Percentiles rank a stretch among this genome's conserved stretches.
Evolutionary conservation across 2,797 vertebrate species (phyloP).

Genomic region (Acridotheres tristis): DNA sequence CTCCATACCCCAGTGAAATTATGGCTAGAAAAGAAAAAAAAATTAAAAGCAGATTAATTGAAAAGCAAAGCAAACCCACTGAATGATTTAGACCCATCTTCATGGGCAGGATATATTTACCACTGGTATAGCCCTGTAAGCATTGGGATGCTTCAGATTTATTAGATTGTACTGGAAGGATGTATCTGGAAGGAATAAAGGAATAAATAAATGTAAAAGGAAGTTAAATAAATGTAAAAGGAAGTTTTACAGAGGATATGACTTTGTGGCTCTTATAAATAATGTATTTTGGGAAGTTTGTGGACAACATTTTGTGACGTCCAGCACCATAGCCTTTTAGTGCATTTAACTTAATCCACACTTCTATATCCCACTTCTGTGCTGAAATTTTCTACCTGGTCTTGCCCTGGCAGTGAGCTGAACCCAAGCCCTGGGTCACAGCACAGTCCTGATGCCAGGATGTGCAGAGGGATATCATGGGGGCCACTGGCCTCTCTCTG

Average conservation of each 20-base stretch:
- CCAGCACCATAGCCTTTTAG: not conserved
- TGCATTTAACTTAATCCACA: not conserved
- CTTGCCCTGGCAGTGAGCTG: not conserved
- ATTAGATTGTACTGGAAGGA: not conserved
- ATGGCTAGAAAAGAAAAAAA: not conserved
- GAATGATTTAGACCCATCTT: not conserved
- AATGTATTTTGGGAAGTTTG: not conserved
- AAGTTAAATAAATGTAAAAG: not conserved
- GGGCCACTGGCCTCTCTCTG: not conserved
- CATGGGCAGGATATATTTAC: not conserved
- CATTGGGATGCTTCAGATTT: not conserved
- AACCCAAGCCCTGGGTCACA: not conserved
- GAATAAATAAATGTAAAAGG: not conserved
- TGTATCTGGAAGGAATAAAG: not conserved
- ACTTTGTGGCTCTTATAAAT: not conserved
- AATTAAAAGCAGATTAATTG: not conserved
- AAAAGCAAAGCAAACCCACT: not conserved
- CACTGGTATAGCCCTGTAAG: not conserved
- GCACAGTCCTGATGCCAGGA: not conserved
- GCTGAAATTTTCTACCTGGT: not conserved
- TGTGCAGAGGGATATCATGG: fast-evolving
- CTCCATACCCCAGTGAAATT: not conserved
- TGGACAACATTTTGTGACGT: not conserved
- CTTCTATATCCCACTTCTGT: not conserved
- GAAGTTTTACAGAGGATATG: not conserved